These are phyloP conservation scores for Zapornia atra DNA, from an alignment of 2,113 vertebrate genomes.

Conservation along the genomic window DNA sequence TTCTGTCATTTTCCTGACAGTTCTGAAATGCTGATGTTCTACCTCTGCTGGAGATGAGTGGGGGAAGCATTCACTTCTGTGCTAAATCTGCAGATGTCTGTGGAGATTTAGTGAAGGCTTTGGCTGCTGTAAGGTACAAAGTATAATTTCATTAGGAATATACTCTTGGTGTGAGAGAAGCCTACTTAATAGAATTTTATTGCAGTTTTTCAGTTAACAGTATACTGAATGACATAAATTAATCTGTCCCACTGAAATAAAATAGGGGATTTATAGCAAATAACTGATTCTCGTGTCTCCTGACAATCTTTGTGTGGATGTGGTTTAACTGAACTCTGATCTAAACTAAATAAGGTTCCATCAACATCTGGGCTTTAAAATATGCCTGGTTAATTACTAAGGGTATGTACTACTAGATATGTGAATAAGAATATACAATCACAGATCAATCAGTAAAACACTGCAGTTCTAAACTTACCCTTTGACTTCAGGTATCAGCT, in stretches of 20 bases:
- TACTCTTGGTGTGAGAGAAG: not conserved
- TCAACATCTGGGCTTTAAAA: not conserved
- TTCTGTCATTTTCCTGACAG: not conserved
- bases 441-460: not conserved
- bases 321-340: not conserved
- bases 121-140: not conserved
- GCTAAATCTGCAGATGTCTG: not conserved
- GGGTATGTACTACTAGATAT: not conserved
- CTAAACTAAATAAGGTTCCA: not conserved
- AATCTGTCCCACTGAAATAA: slow-evolving; percentile 17
- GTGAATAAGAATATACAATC: not conserved
- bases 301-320: not conserved
- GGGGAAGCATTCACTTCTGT: not conserved
- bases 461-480: not conserved
- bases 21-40: not conserved
- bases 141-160: not conserved
- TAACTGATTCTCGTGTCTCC: not conserved
- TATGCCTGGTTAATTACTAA: not conserved
- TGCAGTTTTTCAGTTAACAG: slow-evolving; percentile 33
- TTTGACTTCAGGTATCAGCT: not conserved
- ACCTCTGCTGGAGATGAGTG: not conserved
- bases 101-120: not conserved
- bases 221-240: not conserved
- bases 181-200: slow-evolving; percentile 7
- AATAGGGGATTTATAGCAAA: not conserved